A percentile compares a stretch with the other conserved stretches of the same genome.
phyloP scores from a whole-genome alignment of 2,797 vertebrate species.

The Anniella stebbinsi region DNA sequence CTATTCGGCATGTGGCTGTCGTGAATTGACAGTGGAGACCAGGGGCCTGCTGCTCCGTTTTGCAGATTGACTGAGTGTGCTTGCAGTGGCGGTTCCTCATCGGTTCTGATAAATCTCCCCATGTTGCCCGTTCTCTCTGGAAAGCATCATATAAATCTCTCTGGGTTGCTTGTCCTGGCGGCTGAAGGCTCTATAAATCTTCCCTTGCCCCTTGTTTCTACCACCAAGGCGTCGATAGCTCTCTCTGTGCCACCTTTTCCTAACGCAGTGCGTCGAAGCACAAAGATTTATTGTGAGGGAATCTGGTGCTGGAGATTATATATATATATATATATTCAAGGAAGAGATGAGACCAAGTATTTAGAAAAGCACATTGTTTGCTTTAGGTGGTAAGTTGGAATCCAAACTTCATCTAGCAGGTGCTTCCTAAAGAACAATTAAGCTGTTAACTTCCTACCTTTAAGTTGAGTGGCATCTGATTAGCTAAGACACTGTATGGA shows the following conservation, averaged over 20 bases:
- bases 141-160: slow-evolving; percentile 52
- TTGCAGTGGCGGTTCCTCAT: slow-evolving; percentile 27
- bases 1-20: slow-evolving; percentile 1
- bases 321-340: not conserved
- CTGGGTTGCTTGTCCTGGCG: slow-evolving; percentile 1
- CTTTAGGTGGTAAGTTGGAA: not conserved
- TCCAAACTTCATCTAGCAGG: too few relatives aligned
- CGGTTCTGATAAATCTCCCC: slow-evolving; percentile 47
- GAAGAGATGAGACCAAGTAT: not conserved
- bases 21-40: not conserved
- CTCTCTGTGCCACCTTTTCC: not conserved
- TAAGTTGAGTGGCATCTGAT: slow-evolving; percentile 21
- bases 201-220: not conserved
- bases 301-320: not conserved
- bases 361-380: not conserved
- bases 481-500: not conserved
- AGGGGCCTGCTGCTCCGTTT: not conserved
- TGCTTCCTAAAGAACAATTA: slow-evolving; percentile 6
- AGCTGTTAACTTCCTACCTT: not conserved
- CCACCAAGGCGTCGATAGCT: slow-evolving; percentile 9
- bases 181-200: slow-evolving; percentile 16
- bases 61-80: not conserved
- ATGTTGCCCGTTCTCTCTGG: slow-evolving; percentile 16
- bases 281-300: slow-evolving; percentile 22
- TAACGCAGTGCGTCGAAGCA: not conserved